Conservation (phyloP, 2,113 vertebrate genomes). For the Micronycteris hirsuta region DNA sequence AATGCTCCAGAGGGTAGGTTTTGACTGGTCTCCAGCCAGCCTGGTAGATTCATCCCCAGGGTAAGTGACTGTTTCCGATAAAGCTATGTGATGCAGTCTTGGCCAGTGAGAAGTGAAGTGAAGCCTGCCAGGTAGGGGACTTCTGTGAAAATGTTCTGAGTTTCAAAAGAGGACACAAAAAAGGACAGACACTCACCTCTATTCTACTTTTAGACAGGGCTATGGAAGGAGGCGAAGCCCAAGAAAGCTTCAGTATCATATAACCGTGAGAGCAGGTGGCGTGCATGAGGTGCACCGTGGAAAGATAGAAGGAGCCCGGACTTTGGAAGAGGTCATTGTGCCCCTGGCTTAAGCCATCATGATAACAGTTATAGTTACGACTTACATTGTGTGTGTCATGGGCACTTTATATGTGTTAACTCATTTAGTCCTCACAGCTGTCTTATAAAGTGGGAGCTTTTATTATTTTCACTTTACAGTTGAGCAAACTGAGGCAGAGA, state of each 20-base stretch:
- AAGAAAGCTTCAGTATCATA: not conserved
- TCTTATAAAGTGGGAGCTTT: not conserved
- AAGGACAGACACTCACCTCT: not conserved
- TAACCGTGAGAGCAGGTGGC: not conserved
- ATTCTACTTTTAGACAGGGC: not conserved
- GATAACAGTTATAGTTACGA: not conserved
- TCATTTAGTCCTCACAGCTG: not conserved
- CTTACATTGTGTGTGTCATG: not conserved
- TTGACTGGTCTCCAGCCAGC: not conserved
- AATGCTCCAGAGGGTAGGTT: not conserved
- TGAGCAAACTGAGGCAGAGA: not conserved
- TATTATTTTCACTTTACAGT: not conserved
- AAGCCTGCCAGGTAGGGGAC: not conserved
- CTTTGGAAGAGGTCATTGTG: not conserved
- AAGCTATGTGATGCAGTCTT: not conserved
- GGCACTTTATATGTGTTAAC: not conserved
- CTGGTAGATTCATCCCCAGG: not conserved
- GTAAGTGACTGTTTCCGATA: not conserved
- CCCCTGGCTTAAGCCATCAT: not conserved
- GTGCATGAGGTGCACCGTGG: no score
- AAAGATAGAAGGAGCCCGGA: not conserved
- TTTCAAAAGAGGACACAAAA: not conserved
- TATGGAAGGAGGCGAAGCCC: not conserved
- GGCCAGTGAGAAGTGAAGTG: not conserved
- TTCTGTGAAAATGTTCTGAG: not conserved